Conservation (phyloP, 2,113 vertebrate genomes). For the Pyxicephalus adspersus region DNA sequence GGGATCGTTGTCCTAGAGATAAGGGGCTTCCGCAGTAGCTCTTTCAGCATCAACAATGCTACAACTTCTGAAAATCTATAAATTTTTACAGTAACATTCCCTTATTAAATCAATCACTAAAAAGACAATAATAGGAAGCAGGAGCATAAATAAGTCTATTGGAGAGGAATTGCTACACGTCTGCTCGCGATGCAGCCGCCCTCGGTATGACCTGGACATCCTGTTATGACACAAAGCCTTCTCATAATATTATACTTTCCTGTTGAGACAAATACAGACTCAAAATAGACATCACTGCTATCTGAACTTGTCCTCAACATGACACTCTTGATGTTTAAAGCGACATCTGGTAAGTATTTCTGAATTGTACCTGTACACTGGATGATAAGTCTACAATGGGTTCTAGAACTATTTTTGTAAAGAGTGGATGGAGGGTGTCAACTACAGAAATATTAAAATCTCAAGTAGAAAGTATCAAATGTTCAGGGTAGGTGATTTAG, state of each 20-base stretch:
- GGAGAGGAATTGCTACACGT: neutral
- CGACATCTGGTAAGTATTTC: neutral
- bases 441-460: too few species aligned
- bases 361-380: neutral
- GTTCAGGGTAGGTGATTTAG: too few species aligned
- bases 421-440: too few species aligned
- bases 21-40: too few species aligned
- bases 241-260: conserved; percentile 6
- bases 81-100: too few species aligned
- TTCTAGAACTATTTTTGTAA: neutral
- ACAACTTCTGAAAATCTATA: too few species aligned
- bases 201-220: neutral
- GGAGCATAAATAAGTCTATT: neutral
- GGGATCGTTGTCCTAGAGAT: too few species aligned
- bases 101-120: neutral
- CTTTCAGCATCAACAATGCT: too few species aligned
- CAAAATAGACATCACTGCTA: neutral
- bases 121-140: conserved; percentile 3
- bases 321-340: neutral
- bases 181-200: neutral
- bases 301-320: neutral
- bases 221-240: neutral
- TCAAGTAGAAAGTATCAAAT: too few species aligned
- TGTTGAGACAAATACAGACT: neutral
- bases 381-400: neutral